Percentiles rank a stretch among this genome's conserved stretches.
Conservation (phyloP, 1,140 invertebrate genomes). For the Lamellibrachia luymesi region DNA sequence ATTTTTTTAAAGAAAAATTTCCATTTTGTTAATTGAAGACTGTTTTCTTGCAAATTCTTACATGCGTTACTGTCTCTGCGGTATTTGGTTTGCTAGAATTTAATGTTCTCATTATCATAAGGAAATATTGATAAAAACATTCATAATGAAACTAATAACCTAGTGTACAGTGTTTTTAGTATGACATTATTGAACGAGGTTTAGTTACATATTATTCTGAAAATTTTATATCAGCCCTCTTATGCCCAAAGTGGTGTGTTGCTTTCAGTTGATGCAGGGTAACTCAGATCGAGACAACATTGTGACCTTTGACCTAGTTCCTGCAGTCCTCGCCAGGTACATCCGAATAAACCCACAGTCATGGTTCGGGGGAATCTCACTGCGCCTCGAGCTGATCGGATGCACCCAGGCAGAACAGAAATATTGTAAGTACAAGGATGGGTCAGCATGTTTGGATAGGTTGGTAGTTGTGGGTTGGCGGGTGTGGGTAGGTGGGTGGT, state of each 20-base stretch:
- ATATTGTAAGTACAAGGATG: slow-evolving; percentile 35
- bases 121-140: not conserved
- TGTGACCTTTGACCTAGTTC: slow-evolving; percentile 32
- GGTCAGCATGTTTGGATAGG: no score
- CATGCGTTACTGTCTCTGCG: not conserved
- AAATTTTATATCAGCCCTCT: no score
- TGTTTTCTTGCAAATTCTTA: not conserved
- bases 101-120: not conserved
- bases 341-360: slow-evolving; percentile 39
- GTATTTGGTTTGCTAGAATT: not conserved
- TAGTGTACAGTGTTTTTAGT: not conserved
- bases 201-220: not conserved
- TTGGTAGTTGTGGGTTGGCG: no score
- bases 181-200: not conserved
- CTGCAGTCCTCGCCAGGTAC: slow-evolving; percentile 30
- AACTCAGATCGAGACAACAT: slow-evolving; percentile 32
- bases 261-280: slow-evolving; percentile 37
- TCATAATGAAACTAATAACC: not conserved
- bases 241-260: not conserved
- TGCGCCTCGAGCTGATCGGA: slow-evolving; percentile 43
- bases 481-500: no score
- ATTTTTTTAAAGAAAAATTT: not conserved
- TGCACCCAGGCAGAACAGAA: slow-evolving; percentile 37
- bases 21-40: not conserved
- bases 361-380: slow-evolving; percentile 35